These are phyloP conservation scores for Tetanocera ferruginea DNA, from an alignment of 2,888 invertebrate genomes.

Conservation along the genomic window DNA sequence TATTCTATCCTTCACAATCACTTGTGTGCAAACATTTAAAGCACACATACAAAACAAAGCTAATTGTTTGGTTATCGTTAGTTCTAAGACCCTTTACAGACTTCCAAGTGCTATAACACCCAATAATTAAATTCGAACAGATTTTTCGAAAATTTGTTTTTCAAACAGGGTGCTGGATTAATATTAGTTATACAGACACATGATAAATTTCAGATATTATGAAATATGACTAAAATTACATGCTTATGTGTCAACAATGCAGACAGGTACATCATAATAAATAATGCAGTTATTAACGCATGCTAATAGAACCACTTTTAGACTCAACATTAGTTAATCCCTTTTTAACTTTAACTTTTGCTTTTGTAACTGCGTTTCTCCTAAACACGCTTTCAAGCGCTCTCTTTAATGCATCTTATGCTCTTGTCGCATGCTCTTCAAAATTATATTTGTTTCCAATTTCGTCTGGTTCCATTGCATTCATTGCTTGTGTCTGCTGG, in stretches of 20 bases:
- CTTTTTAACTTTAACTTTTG: neutral
- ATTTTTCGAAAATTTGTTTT: no score
- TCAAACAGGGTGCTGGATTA: no score
- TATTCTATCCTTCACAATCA: no score
- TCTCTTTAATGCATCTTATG: neutral
- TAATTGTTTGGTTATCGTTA: no score
- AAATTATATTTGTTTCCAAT: constrained; percentile 52
- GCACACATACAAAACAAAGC: no score
- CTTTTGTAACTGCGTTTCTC: neutral
- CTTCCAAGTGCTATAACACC: no score
- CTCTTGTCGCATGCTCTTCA: neutral
- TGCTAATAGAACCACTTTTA: neutral
- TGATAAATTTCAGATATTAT: neutral
- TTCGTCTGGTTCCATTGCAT: constrained; percentile 49
- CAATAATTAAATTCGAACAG: no score
- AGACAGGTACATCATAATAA: constrained; percentile 13
- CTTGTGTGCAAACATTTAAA: no score
- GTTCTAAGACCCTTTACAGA: no score
- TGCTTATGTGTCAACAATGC: neutral
- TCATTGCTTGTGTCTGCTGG: constrained; percentile 12
- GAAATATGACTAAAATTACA: neutral
- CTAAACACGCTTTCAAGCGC: neutral
- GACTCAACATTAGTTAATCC: constrained; percentile 14
- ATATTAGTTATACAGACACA: no score
- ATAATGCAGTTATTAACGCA: constrained; percentile 6